Base-by-base conservation (phyloP, 2,888 invertebrate genomes). In the Strigamia transsilvanica region DNA sequence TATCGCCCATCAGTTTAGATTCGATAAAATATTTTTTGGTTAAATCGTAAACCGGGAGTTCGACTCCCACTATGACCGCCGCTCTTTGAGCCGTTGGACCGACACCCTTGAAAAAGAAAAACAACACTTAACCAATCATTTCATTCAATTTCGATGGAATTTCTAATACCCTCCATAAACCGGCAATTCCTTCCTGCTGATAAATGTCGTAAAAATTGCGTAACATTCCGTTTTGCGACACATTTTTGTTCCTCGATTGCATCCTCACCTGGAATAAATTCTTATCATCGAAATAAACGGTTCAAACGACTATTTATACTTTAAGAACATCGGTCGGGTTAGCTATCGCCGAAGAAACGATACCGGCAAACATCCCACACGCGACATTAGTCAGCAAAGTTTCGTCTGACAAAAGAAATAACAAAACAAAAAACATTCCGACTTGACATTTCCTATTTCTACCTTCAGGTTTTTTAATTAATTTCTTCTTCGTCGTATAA, bases 311-410 rank as follows among this genome's bases (percentile, higher is more conserved):
- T 34, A 15, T 34, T 78, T 78, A n/a, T 84, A 97, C 97, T 91
- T 98, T 98, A 42, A 98, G 91, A 78, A 98, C 97, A 90, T 98
- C 98, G 0, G 97, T 98, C 15, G 97, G 97, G 90, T 97, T 98
- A 81, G 97, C 97, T 86, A 97, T 94, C n/a, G 96, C 94, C 86
- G 95, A 95, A 80, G 96, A 95, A 46, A 96, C 91, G n/a, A 95
- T 94, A 13, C 97, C 96, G 27, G 94, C 94, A 86, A 93, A 89
- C 80, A 94, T 93, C 34, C 95, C 97, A 89, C 96, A 97, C 84
- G 92, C 89, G 23, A 96, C 92, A 89, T 89, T 89, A 61, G 86
- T 85, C 9, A 87, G 85, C 56, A 89, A 84, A 34, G 86, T 87
- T 84, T 89, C 89, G 84, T 88, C 88, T 88, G n/a, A n/a, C 42